Evolutionary conservation across 2,888 invertebrate species (phyloP), one percentile per base, ranked within the genome.

Genomic region (Melanostoma scalare): DNA sequence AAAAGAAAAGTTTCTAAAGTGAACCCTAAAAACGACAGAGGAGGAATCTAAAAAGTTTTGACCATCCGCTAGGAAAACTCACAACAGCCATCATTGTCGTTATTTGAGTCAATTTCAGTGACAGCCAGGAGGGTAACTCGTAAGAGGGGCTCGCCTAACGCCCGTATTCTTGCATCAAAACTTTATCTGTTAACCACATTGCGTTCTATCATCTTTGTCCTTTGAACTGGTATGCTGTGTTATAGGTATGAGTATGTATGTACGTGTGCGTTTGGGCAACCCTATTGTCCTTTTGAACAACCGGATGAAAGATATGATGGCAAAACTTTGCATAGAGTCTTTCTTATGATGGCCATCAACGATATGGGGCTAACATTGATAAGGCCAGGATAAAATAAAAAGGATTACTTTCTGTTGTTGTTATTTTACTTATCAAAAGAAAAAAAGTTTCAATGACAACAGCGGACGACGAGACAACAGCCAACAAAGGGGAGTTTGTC

Each of bases 21-120:
- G 61, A 31, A 8, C 10, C 44, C 44, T 30, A 4, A 61, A 8
- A 20, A 9, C 31, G 9, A n/a, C 46, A 40, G 9, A n/a, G 35
- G 36, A 30, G 20, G 48, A 63, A 63, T 50, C 2, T 33, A 58
- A 58, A 71, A 56, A 42, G 42, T 46, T 50, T 55, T 63, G 69
- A 61, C 61, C 63, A 69, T 61, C 36, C 61, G 61, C 9, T 38
- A 9, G 40, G 40, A 73, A 55, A 69, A 52, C 68, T 52, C 67
- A 44, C 61, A 56, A 42, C 68, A 58, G 10, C 46, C 58, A 65
- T 69, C 75, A 65, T 50, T 65, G 69, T 69, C 63, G 56, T 80
- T 63, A 63, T 69, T 80, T 58, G 69, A 74, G 69, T 69, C 63
- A 75, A 71, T 63, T 65, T 69, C 40, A 46, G 52, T 53, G 69